Conservation (phyloP, 2,797 vertebrate species). For the Lithobates sylvaticus region DNA sequence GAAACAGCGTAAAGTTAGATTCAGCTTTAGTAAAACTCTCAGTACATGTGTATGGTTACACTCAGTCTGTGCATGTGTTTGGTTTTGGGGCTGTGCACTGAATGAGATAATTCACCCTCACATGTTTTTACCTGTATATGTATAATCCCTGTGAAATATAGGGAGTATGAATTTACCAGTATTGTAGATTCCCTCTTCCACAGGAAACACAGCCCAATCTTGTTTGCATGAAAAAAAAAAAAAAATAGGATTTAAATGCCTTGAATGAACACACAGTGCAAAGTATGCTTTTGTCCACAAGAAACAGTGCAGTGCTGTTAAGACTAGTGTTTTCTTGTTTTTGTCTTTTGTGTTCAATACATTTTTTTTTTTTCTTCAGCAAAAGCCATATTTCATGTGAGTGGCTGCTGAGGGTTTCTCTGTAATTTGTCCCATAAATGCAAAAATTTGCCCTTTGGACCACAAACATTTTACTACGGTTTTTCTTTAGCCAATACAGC, state of each 20-base stretch:
- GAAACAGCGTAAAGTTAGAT: neutral
- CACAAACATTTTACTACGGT: too few species aligned
- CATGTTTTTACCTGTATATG: slow-evolving; percentile 7
- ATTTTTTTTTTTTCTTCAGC: neutral
- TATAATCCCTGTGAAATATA: neutral
- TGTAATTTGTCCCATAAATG: too few species aligned
- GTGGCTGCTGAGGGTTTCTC: too few species aligned
- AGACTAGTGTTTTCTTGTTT: too few species aligned
- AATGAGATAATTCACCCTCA: neutral
- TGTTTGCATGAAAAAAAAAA: neutral
- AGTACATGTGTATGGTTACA: neutral
- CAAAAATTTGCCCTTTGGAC: too few species aligned
- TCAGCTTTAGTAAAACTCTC: slow-evolving; percentile 13
- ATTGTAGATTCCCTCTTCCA: neutral
- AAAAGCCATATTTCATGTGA: too few species aligned
- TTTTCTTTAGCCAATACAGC: neutral
- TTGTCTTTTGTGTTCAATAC: too few species aligned
- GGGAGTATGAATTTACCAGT: neutral
- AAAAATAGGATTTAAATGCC: neutral
- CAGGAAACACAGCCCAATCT: neutral
- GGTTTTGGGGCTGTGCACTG: slow-evolving; percentile 8
- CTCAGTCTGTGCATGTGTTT: slow-evolving; percentile 23
- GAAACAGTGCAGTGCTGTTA: too few species aligned
- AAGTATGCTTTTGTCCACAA: neutral
- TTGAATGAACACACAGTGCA: neutral